phyloP scores from a whole-genome alignment of 2,113 vertebrate species.

The Centropus unirufus region DNA sequence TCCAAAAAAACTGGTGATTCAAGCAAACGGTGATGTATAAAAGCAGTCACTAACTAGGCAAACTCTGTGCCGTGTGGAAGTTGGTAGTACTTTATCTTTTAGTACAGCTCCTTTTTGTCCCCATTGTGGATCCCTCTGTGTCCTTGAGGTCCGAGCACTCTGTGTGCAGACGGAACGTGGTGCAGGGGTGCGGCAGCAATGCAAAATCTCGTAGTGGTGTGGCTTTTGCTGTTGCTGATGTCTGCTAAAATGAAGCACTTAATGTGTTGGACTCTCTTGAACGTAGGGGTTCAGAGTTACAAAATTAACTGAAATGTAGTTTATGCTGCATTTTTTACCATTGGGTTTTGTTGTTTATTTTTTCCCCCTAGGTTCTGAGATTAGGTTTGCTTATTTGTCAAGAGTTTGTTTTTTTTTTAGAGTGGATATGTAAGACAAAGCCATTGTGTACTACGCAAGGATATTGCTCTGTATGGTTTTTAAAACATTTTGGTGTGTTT shows the following conservation, averaged over 20 bases:
- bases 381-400: background rate
- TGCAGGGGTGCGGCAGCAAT: background rate
- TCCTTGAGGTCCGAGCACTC: background rate
- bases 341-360: background rate
- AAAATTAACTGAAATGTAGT: background rate
- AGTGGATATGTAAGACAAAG: background rate
- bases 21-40: background rate
- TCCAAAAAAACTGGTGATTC: background rate
- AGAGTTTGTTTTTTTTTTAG: fast-evolving
- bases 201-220: background rate
- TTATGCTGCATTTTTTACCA: background rate
- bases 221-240: background rate
- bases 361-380: fast-evolving
- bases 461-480: background rate
- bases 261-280: background rate
- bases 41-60: background rate
- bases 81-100: background rate
- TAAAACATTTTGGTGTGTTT: background rate
- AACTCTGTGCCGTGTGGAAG: background rate
- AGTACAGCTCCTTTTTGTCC: background rate
- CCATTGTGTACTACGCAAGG: background rate
- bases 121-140: background rate
- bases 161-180: background rate
- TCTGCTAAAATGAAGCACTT: background rate
- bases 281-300: background rate